These are phyloP conservation scores for Eristalis tenax DNA, from an alignment of 2,888 invertebrate species.

Conservation along the genomic window DNA sequence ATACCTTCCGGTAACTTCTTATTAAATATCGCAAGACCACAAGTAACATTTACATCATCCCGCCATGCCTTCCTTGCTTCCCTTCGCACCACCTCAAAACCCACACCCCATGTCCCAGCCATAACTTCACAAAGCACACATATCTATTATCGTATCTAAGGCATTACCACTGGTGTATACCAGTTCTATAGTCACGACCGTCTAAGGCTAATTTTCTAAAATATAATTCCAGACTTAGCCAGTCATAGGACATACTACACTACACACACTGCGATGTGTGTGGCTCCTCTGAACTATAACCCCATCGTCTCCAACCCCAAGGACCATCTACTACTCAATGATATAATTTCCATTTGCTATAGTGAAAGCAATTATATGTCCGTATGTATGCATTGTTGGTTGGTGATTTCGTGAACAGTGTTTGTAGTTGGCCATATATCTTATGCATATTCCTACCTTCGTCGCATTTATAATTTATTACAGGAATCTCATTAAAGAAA, in stretches of 20 bases:
- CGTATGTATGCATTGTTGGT: slow-evolving; percentile 13
- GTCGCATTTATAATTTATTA: slow-evolving; percentile 73
- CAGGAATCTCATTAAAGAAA: slow-evolving; percentile 74
- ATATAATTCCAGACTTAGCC: slow-evolving; percentile 67
- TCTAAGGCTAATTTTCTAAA: slow-evolving; percentile 69
- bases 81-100: slow-evolving; percentile 16
- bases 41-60: slow-evolving; percentile 48
- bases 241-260: slow-evolving; percentile 20
- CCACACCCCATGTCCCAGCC: slow-evolving; percentile 9
- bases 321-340: slow-evolving; percentile 53
- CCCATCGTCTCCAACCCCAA: slow-evolving; percentile 16
- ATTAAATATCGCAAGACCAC: slow-evolving; percentile 53
- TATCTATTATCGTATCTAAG: neutral
- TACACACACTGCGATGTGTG: slow-evolving; percentile 28
- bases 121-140: slow-evolving; percentile 8
- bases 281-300: slow-evolving; percentile 16
- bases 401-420: slow-evolving; percentile 48
- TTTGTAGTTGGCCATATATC: slow-evolving; percentile 67
- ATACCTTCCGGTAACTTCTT: slow-evolving; percentile 50
- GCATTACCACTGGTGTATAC: slow-evolving; percentile 17
- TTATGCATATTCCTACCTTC: slow-evolving; percentile 72
- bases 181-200: slow-evolving; percentile 53
- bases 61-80: neutral
- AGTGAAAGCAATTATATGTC: slow-evolving; percentile 43
- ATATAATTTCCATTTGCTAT: slow-evolving; percentile 63